Base-by-base conservation (phyloP, 2,113 vertebrate genomes). In the Ramphastos sulfuratus region DNA sequence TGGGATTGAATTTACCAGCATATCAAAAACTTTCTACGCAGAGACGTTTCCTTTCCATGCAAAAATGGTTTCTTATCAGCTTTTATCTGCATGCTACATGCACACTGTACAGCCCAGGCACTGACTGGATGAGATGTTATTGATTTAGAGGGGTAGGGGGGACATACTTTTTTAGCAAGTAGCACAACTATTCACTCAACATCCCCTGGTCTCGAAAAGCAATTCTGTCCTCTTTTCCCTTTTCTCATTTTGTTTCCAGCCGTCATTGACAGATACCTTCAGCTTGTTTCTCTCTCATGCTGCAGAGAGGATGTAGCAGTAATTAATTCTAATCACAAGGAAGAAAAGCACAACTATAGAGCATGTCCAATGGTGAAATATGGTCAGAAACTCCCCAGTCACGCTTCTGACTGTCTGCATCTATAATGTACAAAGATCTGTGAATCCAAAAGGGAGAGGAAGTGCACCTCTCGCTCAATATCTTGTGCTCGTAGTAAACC, bases 281-380 rank as follows among this genome's bases (percentile, higher is more conserved):
- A 83, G 86, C 67, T 83, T 59, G 77, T 64, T 77, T 84, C 89
- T 82, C 88, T 89, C 89, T 71, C 84, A 50, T 78, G 25, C 83
- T 82, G 94, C 87, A 92, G 52, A 92, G 84, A 42, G 80, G 89
- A 96, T 97, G 93, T 85, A 96, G 85, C 60, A 89, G 85, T 95
- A 97, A 98, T 97, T 97, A 96, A 96, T 97, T 98, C 94, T 94
- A 96, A 97, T 97, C 97, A 95, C 86, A 95, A 92, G 76, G 92
- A 96, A 95, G 69, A 81, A 95, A 96, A 96, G 90, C 44, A 72
- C 70, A 60, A 89, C 85, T 77, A 81, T 84, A 88, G 82, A 93
- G 76, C 65, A 85, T 48, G 67, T 69, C 89, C 93, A 87, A 56
- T 96, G 60, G 58, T 92, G 93, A 80, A 85, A 72, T 30, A n/a